A percentile compares a stretch with the other conserved stretches of the same genome.
Conservation (phyloP, 2,113 vertebrate species). For the Hucho hucho region DNA sequence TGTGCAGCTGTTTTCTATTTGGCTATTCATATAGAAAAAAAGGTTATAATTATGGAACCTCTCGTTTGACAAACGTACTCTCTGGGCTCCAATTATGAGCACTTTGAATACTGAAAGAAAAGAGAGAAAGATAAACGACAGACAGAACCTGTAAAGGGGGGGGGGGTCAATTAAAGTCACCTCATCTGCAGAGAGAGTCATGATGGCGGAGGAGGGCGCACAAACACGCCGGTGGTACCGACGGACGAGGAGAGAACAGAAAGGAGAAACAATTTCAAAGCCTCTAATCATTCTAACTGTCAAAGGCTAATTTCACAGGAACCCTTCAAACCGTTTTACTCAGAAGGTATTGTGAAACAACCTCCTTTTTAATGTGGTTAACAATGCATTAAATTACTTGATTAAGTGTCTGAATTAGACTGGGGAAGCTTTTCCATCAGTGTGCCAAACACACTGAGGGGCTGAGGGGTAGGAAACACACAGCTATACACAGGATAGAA, state of each 20-base stretch:
- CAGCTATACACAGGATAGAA: background rate
- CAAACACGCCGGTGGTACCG: conserved; percentile 9
- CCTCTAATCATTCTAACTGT: conserved; percentile 63
- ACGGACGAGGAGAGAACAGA: conserved; percentile 7
- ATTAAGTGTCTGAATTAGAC: conserved; percentile 60
- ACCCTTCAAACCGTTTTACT: conserved; percentile 52
- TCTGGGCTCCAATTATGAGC: conserved; percentile 59
- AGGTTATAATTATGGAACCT: conserved; percentile 2
- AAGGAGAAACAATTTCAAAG: conserved; percentile 39
- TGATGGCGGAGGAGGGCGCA: conserved; percentile 12
- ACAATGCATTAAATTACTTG: conserved; percentile 69
- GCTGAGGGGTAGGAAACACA: no score
- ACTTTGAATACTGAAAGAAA: conserved; percentile 27
- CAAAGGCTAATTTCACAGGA: conserved; percentile 59
- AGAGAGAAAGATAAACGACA: conserved; percentile 29
- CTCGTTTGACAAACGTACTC: background rate
- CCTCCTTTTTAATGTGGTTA: conserved; percentile 59
- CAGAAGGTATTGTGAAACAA: conserved; percentile 51
- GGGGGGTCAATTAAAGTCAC: conserved; percentile 37
- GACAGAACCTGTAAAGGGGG: conserved; percentile 27
- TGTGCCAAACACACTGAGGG: conserved; percentile 19
- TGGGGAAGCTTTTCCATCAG: conserved; percentile 37
- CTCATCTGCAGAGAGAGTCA: conserved; percentile 37
- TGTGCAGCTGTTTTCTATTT: conserved; percentile 12
- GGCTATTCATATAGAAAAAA: background rate